Conservation (phyloP, 1,140 invertebrate genomes). For the Diabrotica undecimpunctata region DNA sequence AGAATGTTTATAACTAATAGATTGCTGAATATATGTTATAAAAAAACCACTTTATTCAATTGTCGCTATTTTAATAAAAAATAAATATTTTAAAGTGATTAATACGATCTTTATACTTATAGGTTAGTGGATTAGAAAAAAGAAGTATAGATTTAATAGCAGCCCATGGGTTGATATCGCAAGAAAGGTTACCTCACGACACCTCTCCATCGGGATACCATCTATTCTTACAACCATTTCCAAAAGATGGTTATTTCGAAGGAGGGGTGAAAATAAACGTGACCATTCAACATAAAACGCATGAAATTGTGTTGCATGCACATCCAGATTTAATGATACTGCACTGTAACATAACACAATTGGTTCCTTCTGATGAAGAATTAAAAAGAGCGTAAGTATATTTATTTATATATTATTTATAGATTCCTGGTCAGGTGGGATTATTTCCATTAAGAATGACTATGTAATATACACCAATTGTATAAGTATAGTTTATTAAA, state of each 20-base stretch:
- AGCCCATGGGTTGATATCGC: conserved; percentile 54
- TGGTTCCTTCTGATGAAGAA: conserved; percentile 38
- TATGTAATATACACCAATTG: too few species aligned
- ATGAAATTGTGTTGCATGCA: conserved; percentile 60
- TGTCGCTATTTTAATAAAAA: too few species aligned
- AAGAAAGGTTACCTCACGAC: conserved; percentile 54
- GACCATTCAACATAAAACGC: conserved; percentile 54
- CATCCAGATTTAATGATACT: conserved; percentile 56
- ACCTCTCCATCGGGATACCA: conserved; percentile 59
- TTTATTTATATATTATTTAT: too few species aligned
- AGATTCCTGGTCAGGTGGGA: too few species aligned
- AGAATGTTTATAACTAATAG: too few species aligned
- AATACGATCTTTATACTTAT: not conserved
- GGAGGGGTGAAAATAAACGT: conserved; percentile 61
- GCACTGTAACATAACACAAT: conserved; percentile 40
- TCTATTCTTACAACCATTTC: conserved; percentile 59
- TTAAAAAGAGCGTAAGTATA: conserved; percentile 4
- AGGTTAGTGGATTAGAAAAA: conserved; percentile 24
- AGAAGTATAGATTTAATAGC: conserved; percentile 61
- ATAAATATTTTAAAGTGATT: too few species aligned
- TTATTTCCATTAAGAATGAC: too few species aligned
- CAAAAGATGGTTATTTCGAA: conserved; percentile 56
- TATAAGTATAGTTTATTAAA: too few species aligned
- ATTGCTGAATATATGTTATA: too few species aligned
- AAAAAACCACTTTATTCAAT: too few species aligned